Percentiles rank a stretch among this genome's conserved stretches.
Evolutionary conservation across 1,140 invertebrate species (phyloP).

Genomic region (Drosophila nigrodunni): DNA sequence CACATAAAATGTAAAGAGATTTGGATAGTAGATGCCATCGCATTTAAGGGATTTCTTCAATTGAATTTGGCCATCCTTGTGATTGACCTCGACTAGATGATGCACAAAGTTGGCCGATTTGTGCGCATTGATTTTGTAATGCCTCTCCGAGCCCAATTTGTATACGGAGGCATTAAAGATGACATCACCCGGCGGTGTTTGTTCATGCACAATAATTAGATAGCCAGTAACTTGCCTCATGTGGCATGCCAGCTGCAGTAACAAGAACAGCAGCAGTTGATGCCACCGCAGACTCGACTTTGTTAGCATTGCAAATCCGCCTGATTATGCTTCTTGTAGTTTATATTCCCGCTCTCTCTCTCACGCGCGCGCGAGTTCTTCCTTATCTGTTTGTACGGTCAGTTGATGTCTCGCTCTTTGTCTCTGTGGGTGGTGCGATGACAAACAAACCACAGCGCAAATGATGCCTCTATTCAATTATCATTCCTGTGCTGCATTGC

Average conservation of each 20-base stretch:
- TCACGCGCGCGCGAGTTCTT: neutral
- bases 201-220: slow-evolving; percentile 89
- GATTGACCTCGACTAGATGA: slow-evolving; percentile 90
- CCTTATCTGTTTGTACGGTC: slow-evolving; percentile 14
- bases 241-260: slow-evolving; percentile 43
- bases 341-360: neutral
- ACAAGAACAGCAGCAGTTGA: slow-evolving; percentile 36
- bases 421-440: slow-evolving; percentile 25
- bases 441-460: slow-evolving; percentile 69
- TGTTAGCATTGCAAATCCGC: slow-evolving; percentile 50
- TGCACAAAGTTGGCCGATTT: slow-evolving; percentile 92
- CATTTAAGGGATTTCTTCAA: slow-evolving; percentile 90
- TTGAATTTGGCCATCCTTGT: slow-evolving; percentile 90
- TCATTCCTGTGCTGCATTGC: slow-evolving; percentile 57
- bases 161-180: slow-evolving; percentile 93
- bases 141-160: slow-evolving; percentile 89
- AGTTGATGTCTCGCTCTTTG: neutral
- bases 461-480: slow-evolving; percentile 74
- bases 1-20: slow-evolving; percentile 93
- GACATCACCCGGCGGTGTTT: slow-evolving; percentile 88
- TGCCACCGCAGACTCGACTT: slow-evolving; percentile 26
- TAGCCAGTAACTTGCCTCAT: slow-evolving; percentile 84
- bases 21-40: slow-evolving; percentile 92
- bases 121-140: slow-evolving; percentile 91
- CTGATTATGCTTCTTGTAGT: slow-evolving; percentile 25